phyloP scores from a whole-genome alignment of 2,797 vertebrate species.

The Morelia viridis region DNA sequence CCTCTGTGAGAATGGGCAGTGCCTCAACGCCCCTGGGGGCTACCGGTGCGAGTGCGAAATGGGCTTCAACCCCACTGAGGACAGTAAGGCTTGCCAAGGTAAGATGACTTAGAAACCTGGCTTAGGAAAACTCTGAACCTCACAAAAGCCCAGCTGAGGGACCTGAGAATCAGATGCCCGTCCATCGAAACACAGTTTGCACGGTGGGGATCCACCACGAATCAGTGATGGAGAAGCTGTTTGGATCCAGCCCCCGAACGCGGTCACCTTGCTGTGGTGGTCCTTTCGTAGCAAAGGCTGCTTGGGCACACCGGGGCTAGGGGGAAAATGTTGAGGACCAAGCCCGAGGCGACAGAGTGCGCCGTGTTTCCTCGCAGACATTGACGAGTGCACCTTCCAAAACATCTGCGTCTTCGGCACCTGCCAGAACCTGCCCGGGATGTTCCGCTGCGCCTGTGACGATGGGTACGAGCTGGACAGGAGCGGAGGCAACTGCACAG shows the following conservation, averaged over 20 bases:
- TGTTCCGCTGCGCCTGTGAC: conserved; percentile 91
- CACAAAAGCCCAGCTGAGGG: background rate
- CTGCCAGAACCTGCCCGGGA: conserved; percentile 93
- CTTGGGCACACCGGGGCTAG: background rate
- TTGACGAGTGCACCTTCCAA: conserved; percentile 92
- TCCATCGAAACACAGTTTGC: background rate
- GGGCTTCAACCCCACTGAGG: conserved; percentile 91
- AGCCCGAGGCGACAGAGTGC: background rate
- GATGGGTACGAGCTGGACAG: conserved; percentile 91
- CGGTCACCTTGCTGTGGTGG: background rate
- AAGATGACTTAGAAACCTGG: background rate
- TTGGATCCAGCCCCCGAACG: background rate
- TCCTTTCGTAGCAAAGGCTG: background rate
- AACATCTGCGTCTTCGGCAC: conserved; percentile 92
- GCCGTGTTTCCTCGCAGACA: conserved; percentile 75
- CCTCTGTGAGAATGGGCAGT: conserved; percentile 92
- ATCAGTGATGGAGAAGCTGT: background rate
- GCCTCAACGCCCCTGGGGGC: conserved; percentile 89
- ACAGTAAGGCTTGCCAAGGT: conserved; percentile 93
- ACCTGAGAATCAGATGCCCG: background rate
- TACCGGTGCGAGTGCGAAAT: conserved; percentile 95
- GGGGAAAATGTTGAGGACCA: background rate
- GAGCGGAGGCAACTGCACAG: conserved; percentile 91
- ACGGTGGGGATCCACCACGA: background rate
- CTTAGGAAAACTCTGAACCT: background rate